phyloP scores from a whole-genome alignment of 2,888 invertebrate genomes.

The Rhabditoides inermis region DNA sequence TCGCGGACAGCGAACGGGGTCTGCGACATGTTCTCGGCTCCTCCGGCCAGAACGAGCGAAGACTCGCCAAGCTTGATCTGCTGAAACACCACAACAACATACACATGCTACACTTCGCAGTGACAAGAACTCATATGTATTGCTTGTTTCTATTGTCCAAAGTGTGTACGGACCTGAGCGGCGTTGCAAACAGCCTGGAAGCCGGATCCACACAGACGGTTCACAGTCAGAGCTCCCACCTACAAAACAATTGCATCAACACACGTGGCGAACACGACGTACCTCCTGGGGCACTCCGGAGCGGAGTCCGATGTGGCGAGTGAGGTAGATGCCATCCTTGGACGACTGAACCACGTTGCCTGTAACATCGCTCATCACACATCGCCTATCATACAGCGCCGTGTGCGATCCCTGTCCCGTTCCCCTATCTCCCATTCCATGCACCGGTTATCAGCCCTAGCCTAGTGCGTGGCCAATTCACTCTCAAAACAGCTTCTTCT shows the following conservation, averaged over 20 bases:
- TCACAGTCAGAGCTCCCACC: conserved; percentile 76
- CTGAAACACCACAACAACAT: conserved; percentile 13
- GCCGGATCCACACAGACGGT: conserved; percentile 91
- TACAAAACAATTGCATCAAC: conserved; percentile 76
- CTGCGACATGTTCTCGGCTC: conserved; percentile 86
- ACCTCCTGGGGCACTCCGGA: conserved; percentile 75
- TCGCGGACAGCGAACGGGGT: conserved; percentile 75
- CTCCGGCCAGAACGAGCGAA: conserved; percentile 32
- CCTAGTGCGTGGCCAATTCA: no score
- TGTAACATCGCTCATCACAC: conserved; percentile 10
- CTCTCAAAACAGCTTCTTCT: no score
- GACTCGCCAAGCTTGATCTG: conserved; percentile 31
- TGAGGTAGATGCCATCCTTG: conserved; percentile 73
- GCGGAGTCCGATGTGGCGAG: conserved; percentile 75
- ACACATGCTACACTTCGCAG: no score
- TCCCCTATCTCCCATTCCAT: background rate
- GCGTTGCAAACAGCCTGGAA: conserved; percentile 81
- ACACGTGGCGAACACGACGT: conserved; percentile 72
- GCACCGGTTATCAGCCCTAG: no score
- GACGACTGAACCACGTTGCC: conserved; percentile 63
- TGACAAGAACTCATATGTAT: no score
- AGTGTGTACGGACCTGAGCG: conserved; percentile 17
- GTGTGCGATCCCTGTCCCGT: background rate
- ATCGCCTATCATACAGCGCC: background rate
- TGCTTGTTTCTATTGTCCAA: no score